Evolutionary conservation across 2,888 invertebrate species (phyloP), one percentile per base, ranked within the genome.

Genomic region (Cenopis cana): DNA sequence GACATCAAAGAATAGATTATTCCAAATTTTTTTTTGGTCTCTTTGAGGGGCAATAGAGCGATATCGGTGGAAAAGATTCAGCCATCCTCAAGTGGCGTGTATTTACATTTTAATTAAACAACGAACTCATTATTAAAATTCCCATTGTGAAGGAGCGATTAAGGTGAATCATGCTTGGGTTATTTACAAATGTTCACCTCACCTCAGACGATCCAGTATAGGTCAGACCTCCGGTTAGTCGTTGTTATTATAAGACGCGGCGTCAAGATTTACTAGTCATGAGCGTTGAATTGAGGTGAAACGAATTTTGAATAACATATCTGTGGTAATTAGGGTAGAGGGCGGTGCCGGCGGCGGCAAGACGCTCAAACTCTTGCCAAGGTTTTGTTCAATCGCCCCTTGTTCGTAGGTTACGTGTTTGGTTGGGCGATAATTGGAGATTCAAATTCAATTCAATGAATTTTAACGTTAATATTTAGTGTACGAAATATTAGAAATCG

Each of bases 281-380:
- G 46, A n/a, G 46, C 1, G n/a, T 14, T 46, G 8, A 0, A 8
- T 14, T 46, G n/a, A 46, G 8, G 46, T 46, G n/a, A n/a, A n/a
- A 46, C n/a, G 4, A 46, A 8, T n/a, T 46, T 4, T 46, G 46
- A 46, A 46, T 14, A 46, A 4, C 41, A 41, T 41, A 59, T 46
- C 59, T 46, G 46, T 11, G 33, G 65, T 66, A 70, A 70, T 70
- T 60, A 70, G 59, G 54, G 33, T 20, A 57, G 64, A 57, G 59
- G 65, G 70, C 70, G 65, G 59, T 59, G 59, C 69, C 41, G 55
- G 60, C 12, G 33, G 46, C 36, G 36, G 61, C 33, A 52, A 14
- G 69, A 41, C 20, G 69, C 64, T 29, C 65, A 20, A 36, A 54
- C 70, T 65, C 52, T 59, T 70, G 59, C 70, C 70, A 66, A 70